These are phyloP conservation scores for Bathynomus jamesi DNA, from an alignment of 1,140 invertebrate species.

Conservation along the genomic window DNA sequence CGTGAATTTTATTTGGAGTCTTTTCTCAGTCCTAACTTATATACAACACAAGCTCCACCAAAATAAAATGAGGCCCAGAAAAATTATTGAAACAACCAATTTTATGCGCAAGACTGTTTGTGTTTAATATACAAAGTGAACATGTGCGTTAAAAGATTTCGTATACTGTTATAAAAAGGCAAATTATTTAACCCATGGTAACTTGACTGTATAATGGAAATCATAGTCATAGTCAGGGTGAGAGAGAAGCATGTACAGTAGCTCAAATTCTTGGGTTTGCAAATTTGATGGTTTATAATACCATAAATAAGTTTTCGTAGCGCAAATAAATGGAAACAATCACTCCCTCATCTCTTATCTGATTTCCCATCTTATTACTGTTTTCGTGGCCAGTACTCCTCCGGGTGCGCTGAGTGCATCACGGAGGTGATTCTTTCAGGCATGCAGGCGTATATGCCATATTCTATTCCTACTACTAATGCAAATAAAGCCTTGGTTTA, in stretches of 20 bases:
- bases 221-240: not conserved
- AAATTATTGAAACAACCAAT: constrained; percentile 39
- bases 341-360: not conserved
- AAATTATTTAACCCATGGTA: not conserved
- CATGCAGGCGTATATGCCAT: too few relatives aligned
- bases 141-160: not conserved
- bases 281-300: not conserved
- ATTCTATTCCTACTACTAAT: too few relatives aligned
- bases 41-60: not conserved
- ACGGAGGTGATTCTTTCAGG: too few relatives aligned
- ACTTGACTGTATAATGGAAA: too few relatives aligned
- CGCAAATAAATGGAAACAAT: not conserved
- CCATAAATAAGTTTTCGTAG: not conserved
- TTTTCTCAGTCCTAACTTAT: not conserved
- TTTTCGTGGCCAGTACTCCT: not conserved
- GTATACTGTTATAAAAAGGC: not conserved
- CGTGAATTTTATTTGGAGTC: not conserved
- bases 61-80: not conserved
- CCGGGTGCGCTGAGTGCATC: too few relatives aligned
- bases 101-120: not conserved
- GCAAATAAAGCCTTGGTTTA: too few relatives aligned
- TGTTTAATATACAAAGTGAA: not conserved
- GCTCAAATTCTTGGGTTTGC: not conserved
- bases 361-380: not conserved
- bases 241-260: not conserved